These are phyloP conservation scores for Dolomedes plantarius DNA, from an alignment of 2,888 invertebrate genomes.

Conservation along the genomic window DNA sequence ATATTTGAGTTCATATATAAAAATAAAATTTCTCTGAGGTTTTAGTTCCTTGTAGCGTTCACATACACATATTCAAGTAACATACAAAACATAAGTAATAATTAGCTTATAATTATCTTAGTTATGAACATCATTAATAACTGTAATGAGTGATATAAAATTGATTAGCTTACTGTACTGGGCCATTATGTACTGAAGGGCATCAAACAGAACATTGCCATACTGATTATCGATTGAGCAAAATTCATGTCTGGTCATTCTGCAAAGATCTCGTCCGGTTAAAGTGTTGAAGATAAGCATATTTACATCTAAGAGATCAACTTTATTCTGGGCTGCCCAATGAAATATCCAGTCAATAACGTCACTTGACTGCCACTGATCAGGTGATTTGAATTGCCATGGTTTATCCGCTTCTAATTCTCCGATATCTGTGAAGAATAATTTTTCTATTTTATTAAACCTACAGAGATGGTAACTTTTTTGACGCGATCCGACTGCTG, in stretches of 20 bases:
- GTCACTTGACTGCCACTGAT: constrained; percentile 73
- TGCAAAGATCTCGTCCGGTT: constrained; percentile 71
- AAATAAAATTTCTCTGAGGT: too few species aligned
- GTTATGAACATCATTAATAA: too few species aligned
- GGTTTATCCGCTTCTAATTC: constrained; percentile 54
- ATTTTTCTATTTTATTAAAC: too few species aligned
- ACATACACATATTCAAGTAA: too few species aligned
- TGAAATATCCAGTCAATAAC: constrained; percentile 73
- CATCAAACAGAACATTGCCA: constrained; percentile 68
- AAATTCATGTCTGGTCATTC: constrained; percentile 72
- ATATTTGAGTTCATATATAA: too few species aligned
- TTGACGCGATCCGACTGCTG: too few species aligned
- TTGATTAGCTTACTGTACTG: constrained; percentile 61
- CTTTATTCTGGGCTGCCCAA: constrained; percentile 71
- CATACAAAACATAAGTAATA: too few species aligned
- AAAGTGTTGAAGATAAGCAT: constrained; percentile 72
- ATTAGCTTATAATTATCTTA: too few species aligned
- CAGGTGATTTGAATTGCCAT: constrained; percentile 72
- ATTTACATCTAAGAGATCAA: constrained; percentile 72
- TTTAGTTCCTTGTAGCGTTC: too few species aligned
- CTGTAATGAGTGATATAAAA: too few species aligned
- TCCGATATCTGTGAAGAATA: constrained; percentile 38
- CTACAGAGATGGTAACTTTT: too few species aligned
- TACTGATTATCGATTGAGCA: constrained; percentile 70
- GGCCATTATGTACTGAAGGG: constrained; percentile 66